Evolutionary conservation across 2,888 invertebrate species (phyloP), one percentile per base, ranked within the genome.

Genomic region (Salpingus planirostris): DNA sequence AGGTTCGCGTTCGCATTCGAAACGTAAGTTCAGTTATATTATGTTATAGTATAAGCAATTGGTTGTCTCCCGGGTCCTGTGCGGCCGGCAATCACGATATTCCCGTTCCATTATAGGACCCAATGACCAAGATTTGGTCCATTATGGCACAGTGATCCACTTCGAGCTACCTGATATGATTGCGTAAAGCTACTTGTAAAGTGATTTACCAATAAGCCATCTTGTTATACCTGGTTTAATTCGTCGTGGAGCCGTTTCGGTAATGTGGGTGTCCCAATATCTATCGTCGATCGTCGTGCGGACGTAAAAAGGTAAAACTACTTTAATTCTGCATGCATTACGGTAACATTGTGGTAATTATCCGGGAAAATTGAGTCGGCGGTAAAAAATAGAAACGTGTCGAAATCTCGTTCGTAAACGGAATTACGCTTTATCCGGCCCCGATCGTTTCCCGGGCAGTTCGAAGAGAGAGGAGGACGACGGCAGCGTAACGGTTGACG

Each of bases 401-500:
- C 31, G 31, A 31, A 31, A 31, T 31, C 31, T 31, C 31, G 31
- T 31, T 33, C 33, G 27, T 26, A 33, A 33, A 27, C 33, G 33
- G 27, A 33, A 46, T 43, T 37, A 44, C 40, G 38, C 39, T 38
- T 46, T 47, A 49, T 49, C 49, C 47, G 40, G 27, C 31, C 31
- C 31, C 27, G 31, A 31, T 31, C 31, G 27, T 41, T n/a, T 42
- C 36, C 44, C 46, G 45, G 48, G 43, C 47, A 44, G 44, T 48
- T 47, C 38, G 38, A 38, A 43, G 44, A 42, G n/a, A n/a, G n/a
- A n/a, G n/a, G n/a, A n/a, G 41, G 45, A 47, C 44, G 49, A 48
- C 43, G 44, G 40, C 42, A n/a, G n/a, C 39, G 33, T 49, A 40
- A 43, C 45, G 42, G 44, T 48, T 48, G 46, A 51, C 48, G 47